Percentiles rank a stretch among this genome's conserved stretches.
phyloP scores from a whole-genome alignment of 2,113 vertebrate species.

The Mustela lutreola region DNA sequence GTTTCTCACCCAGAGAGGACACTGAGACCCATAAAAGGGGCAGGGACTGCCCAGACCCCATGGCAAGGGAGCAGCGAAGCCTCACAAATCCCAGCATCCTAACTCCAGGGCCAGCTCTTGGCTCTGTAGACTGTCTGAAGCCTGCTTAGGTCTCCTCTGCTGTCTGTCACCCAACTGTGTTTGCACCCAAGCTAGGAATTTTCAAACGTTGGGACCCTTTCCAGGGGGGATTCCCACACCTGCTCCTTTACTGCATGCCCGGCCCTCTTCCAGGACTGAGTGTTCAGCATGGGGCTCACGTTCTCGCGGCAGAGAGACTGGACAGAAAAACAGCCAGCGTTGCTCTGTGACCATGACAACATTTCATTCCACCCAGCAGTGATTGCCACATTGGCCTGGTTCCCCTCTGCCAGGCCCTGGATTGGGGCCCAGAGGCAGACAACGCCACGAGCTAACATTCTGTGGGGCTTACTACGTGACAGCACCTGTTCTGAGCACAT shows the following conservation, averaged over 20 bases:
- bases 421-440: background rate
- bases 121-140: background rate
- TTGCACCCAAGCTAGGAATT: background rate
- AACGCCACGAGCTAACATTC: background rate
- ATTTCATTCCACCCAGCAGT: background rate
- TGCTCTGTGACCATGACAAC: fast-evolving
- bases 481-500: background rate
- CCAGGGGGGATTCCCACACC: background rate
- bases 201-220: background rate
- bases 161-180: background rate
- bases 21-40: background rate
- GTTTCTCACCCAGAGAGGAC: conserved; percentile 5
- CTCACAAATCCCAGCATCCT: background rate
- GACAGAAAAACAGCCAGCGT: background rate
- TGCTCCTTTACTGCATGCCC: background rate
- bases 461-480: background rate
- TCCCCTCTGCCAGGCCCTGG: background rate
- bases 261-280: background rate
- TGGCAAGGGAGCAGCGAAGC: background rate
- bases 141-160: background rate
- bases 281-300: background rate
- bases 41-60: background rate
- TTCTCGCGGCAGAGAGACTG: background rate
- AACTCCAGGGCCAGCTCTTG: background rate
- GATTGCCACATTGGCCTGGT: fast-evolving